A percentile compares a stretch with the other conserved stretches of the same genome.
These are phyloP conservation scores for Triops longicaudatus DNA, from an alignment of 1,140 invertebrate genomes.

Conservation along the genomic window DNA sequence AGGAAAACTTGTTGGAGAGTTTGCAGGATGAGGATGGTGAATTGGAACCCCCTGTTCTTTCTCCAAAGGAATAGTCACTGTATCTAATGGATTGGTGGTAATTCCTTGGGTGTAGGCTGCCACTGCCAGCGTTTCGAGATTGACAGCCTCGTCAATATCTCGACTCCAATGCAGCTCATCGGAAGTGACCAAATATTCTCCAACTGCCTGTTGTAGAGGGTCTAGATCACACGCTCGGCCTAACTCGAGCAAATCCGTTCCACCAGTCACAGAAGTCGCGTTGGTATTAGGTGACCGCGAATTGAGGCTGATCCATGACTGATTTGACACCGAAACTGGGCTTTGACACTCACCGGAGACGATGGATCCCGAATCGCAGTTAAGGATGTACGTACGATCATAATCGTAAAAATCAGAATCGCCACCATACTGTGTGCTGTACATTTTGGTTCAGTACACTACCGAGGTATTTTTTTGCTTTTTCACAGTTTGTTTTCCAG, in stretches of 20 bases:
- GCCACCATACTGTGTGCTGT: neutral
- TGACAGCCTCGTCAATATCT: neutral
- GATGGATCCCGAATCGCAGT: neutral
- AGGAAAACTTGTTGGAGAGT: neutral
- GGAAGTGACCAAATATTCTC: neutral
- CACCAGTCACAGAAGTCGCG: neutral
- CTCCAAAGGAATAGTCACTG: neutral
- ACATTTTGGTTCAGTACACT: neutral
- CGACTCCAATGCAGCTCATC: neutral
- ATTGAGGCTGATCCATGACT: constrained; percentile 2
- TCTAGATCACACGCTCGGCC: neutral
- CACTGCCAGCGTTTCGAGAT: neutral
- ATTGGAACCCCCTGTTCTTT: neutral
- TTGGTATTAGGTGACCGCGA: neutral
- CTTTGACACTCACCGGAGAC: neutral
- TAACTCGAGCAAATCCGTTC: neutral
- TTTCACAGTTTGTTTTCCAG: too few relatives aligned
- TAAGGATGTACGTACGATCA: neutral
- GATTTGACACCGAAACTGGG: neutral
- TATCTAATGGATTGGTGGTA: neutral
- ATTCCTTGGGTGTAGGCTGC: neutral
- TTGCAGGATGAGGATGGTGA: neutral
- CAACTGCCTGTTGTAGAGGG: neutral
- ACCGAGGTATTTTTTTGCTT: neutral
- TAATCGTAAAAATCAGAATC: neutral